phyloP scores from a whole-genome alignment of 2,888 invertebrate genomes.

The Dilophus febrilis region DNA sequence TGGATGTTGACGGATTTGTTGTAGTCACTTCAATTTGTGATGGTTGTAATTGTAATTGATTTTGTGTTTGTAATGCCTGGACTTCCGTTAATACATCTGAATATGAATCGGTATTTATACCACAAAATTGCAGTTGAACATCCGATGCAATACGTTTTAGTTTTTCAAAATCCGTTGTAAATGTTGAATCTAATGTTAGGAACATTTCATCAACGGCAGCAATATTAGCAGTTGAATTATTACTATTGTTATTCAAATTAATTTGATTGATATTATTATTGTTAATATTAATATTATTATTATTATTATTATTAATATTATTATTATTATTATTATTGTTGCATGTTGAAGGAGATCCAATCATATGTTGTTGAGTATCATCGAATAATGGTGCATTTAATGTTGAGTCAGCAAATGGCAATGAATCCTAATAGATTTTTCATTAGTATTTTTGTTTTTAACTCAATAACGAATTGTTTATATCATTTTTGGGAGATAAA shows the following conservation, averaged over 20 bases:
- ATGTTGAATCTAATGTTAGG: constrained; percentile 30
- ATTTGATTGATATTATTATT: constrained; percentile 5
- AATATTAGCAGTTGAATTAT: constrained; percentile 17
- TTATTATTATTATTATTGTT: constrained; percentile 9
- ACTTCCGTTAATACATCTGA: constrained; percentile 28
- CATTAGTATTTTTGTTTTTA: too few species aligned
- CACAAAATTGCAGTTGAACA: constrained; percentile 56
- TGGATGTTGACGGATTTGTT: constrained; percentile 29
- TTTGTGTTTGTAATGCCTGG: not conserved
- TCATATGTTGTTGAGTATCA: constrained; percentile 13
- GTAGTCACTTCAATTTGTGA: constrained; percentile 11
- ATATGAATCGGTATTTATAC: constrained; percentile 28
- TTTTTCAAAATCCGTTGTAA: constrained; percentile 68
- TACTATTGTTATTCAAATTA: too few species aligned
- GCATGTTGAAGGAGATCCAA: constrained; percentile 11
- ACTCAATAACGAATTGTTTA: too few species aligned
- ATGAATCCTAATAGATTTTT: constrained; percentile 21
- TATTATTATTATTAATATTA: constrained; percentile 6
- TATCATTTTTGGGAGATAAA: too few species aligned
- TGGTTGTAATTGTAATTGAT: not conserved
- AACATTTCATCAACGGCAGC: constrained; percentile 31
- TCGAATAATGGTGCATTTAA: constrained; percentile 27
- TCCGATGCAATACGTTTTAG: constrained; percentile 69
- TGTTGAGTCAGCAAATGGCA: constrained; percentile 27
- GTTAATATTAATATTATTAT: constrained; percentile 9